Evolutionary conservation across 2,113 vertebrate species (phyloP), one percentile per base, ranked within the genome.

Genomic region (Carassius gibelio): DNA sequence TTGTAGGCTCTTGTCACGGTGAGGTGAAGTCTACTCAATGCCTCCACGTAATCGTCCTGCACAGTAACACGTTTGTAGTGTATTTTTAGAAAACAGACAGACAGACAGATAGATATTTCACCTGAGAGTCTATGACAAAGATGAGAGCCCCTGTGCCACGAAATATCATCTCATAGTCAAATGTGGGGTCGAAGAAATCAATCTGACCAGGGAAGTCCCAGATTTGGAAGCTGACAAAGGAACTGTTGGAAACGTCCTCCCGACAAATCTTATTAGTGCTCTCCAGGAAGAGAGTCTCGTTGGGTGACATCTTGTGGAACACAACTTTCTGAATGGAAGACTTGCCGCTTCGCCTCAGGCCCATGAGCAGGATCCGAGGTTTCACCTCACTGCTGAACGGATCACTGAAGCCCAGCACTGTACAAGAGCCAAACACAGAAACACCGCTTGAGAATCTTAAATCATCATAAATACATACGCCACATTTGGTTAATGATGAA

Each of bases 291-390:
- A 98, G 95, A 0, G 97, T 98, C 90, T 98, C 97, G 10, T 96
- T 98, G 34, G 97, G 97, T 0, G 96, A 98, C 97, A 98, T 98
- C 91, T 98, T 98, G 93, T 98, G 97, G 93, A 98, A 98, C 80
- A 98, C 97, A 82, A 98, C 96, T 92, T 99, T 99, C 94, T 99
- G 97, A 90, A 99, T 98, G 42, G 97, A 99, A 5, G 97, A 98
- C 86, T 99, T 99, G 55, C 97, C 97, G 5, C 97, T 98, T 89
- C 96, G 95, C 84, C 97, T 92, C 85, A 99, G 93, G 74, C 97
- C 97, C 97, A 99, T 99, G 34, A 99, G 93, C 87, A 99, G 91
- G 87, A 99, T 97, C 64, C 97, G 96, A n/a, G 97, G 97, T 90
- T 97, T 98, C 91, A 97, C 96, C 91, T 97, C 97, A n/a, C 96